Evolutionary conservation across 2,888 invertebrate species (phyloP).

Genomic region (Parnassius orleans): DNA sequence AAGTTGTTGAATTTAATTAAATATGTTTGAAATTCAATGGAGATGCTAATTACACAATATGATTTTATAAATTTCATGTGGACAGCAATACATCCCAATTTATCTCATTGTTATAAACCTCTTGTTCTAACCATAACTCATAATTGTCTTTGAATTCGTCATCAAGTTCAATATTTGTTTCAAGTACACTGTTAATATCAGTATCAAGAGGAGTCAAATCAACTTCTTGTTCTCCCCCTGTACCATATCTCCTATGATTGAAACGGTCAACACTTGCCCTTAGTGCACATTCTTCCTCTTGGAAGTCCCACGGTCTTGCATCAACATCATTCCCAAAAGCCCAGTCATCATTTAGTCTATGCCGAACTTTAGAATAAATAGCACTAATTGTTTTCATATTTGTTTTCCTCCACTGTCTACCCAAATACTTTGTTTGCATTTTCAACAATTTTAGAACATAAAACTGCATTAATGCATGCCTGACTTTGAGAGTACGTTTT

Average conservation of each 20-base stretch:
- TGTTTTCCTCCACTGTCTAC: constrained; percentile 98
- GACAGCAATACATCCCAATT: constrained; percentile 85
- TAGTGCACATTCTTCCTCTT: constrained; percentile 97
- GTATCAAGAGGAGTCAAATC: constrained; percentile 87
- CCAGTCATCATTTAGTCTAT: constrained; percentile 99
- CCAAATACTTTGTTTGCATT: constrained; percentile 99
- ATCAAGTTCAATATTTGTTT: constrained; percentile 89
- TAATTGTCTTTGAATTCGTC: constrained; percentile 97
- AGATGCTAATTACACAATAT: neutral
- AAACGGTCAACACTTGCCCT: constrained; percentile 97
- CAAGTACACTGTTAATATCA: constrained; percentile 90
- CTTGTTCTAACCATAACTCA: constrained; percentile 96
- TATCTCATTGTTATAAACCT: constrained; percentile 94
- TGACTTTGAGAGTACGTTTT: constrained; percentile 96
- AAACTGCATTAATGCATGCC: constrained; percentile 98
- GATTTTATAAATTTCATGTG: constrained; percentile 41
- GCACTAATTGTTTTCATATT: constrained; percentile 99
- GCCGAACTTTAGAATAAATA: constrained; percentile 98
- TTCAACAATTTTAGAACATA: constrained; percentile 98
- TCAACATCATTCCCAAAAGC: constrained; percentile 99
- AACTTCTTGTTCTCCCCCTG: constrained; percentile 74
- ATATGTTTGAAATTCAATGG: constrained; percentile 4
- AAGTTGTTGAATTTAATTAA: constrained; percentile 5
- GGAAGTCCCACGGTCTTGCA: constrained; percentile 98
- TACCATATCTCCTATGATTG: constrained; percentile 93